Evolutionary conservation across 2,888 invertebrate genomes (phyloP).

Genomic region (Amaurobius ferox): DNA sequence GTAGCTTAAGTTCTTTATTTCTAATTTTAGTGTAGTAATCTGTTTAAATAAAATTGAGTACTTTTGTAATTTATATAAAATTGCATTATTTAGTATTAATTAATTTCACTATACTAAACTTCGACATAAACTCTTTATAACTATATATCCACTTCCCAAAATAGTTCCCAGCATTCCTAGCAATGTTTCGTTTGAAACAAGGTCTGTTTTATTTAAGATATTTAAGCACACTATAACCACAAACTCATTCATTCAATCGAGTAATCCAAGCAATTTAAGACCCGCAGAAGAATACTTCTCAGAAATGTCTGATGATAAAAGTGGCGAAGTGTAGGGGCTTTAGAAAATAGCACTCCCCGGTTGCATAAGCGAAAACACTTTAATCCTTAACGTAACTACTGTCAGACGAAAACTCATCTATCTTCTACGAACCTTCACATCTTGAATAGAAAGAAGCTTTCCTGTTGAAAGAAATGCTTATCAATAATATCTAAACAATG

Average conservation of each 20-base stretch:
- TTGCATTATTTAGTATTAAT: too few relatives aligned
- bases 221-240: not conserved
- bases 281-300: slow-evolving; percentile 26
- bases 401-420: slow-evolving; percentile 54
- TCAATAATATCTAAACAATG: slow-evolving; percentile 63
- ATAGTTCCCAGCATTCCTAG: too few relatives aligned
- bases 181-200: not conserved
- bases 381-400: slow-evolving; percentile 61
- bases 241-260: slow-evolving; percentile 23
- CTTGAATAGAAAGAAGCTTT: slow-evolving; percentile 42
- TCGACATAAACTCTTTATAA: too few relatives aligned
- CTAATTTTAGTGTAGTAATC: too few relatives aligned
- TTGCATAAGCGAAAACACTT: slow-evolving; percentile 50
- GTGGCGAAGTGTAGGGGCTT: slow-evolving; percentile 38
- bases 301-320: slow-evolving; percentile 42
- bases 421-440: slow-evolving; percentile 30
- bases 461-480: slow-evolving; percentile 29
- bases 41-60: not conserved
- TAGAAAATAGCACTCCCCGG: slow-evolving; percentile 16
- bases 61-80: too few relatives aligned
- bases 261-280: slow-evolving; percentile 33
- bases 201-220: too few relatives aligned
- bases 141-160: too few relatives aligned
- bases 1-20: too few relatives aligned
- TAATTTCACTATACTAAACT: too few relatives aligned